Evolutionary conservation across 2,113 vertebrate genomes (phyloP), one percentile per base, ranked within the genome.

Genomic region (Recurvirostra avosetta): DNA sequence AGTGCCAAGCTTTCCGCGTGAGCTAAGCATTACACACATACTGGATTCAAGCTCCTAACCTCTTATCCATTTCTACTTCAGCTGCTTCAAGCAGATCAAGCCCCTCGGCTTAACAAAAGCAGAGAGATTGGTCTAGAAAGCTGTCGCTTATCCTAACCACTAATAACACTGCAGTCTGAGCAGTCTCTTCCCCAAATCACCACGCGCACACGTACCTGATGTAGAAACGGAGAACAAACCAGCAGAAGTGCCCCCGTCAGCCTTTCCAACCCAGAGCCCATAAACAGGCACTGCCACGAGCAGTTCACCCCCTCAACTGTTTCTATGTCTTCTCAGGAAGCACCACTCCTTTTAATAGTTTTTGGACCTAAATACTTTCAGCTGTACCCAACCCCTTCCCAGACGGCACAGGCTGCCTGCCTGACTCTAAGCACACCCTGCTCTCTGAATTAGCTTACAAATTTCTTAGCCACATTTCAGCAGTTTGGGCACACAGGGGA

Each of bases 221-320:
- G 45, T 0, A 38, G 50, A 29, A 70, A 45, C n/a, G 0, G 2
- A 30, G 21, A 26, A 8, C 9, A 47, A 10, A 34, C 5, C 53
- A 56, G 18, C 26, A 80, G 1, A 49, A 34, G 23, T 1, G 0
- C 7, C 45, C 13, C 56, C 40, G 0, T 1, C 11, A 29, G 13
- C 6, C 63, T 15, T 15, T 29, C 32, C 20, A 63, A 20, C 3
- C 1, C 26, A 13, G 17, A 78, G 6, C 5, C 23, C 20, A 19
- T 8, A 3, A 29, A 13, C 0, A 20, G 6, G 2, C 22, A 22
- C 3, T 45, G 0, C n/a, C 40, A 14, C 11, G 21, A 40, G 5
- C 47, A 41, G 3, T 0, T 18, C 52, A 15, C 4, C 8, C 9
- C 16, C 25, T 3, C 38, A 30, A 5, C 38, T 6, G 38, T 6